Percentiles rank a stretch among this genome's conserved stretches.
Evolutionary conservation across 2,113 vertebrate species (phyloP).

Genomic region (Nannobrachium achirus): DNA sequence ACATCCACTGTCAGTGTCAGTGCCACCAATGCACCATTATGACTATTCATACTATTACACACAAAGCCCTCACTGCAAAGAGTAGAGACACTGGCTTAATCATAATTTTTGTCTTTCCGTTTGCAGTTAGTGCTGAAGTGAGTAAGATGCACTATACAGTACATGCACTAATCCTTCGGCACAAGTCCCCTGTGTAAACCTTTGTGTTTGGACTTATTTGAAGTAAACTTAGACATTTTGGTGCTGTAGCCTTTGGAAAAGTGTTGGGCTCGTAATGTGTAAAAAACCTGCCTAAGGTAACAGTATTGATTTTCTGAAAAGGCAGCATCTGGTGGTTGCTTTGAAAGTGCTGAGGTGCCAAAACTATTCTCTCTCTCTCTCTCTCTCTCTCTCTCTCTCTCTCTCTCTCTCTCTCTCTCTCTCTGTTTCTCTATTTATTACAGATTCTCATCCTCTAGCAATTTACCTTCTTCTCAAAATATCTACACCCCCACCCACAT

Average conservation of each 20-base stretch:
- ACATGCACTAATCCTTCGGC: constrained; percentile 2
- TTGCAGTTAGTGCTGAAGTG: neutral
- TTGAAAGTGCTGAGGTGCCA: constrained; percentile 56
- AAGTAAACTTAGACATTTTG: constrained; percentile 28
- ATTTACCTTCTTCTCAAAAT: too few relatives aligned
- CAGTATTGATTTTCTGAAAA: constrained; percentile 68
- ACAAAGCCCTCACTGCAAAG: neutral
- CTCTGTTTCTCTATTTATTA: constrained; percentile 13
- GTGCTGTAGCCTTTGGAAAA: constrained; percentile 27
- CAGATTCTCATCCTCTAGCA: constrained; percentile 22
- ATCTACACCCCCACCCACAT: neutral
- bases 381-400: constrained; percentile 10
- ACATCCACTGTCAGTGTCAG: neutral
- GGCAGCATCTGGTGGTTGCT: constrained; percentile 49
- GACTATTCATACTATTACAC: too few relatives aligned
- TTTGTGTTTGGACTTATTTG: constrained; percentile 35
- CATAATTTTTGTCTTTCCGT: neutral
- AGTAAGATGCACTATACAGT: constrained; percentile 3
- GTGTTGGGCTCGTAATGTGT: constrained; percentile 24
- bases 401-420: constrained; percentile 3
- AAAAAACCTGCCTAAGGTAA: constrained; percentile 53
- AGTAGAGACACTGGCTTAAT: neutral
- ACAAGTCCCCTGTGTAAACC: constrained; percentile 21
- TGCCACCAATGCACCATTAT: neutral
- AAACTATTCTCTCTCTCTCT: constrained; percentile 16